Percentiles rank a stretch among this genome's conserved stretches.
phyloP scores from a whole-genome alignment of 2,888 invertebrate species.

The Dascillus cervinus region DNA sequence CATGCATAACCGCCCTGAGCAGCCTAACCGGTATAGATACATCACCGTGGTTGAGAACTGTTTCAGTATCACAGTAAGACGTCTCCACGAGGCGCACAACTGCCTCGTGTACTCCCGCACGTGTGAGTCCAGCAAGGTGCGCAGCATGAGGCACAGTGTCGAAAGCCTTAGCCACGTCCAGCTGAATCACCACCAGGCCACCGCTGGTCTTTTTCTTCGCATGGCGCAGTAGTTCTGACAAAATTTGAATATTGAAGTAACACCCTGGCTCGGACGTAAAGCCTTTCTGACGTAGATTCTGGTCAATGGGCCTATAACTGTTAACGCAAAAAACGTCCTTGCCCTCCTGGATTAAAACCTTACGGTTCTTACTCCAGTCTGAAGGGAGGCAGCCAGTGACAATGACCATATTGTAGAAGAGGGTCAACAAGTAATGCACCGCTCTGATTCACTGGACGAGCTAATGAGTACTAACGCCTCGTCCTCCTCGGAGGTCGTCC shows the following conservation, averaged over 20 bases:
- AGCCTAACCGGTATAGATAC: constrained; percentile 17
- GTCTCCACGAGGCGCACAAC: constrained; percentile 29
- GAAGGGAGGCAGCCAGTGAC: constrained; percentile 17
- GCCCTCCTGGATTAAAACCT: constrained; percentile 26
- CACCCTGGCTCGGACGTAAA: constrained; percentile 27
- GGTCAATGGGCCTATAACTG: constrained; percentile 31
- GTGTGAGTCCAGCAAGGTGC: too few relatives aligned
- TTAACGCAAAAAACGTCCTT: constrained; percentile 22
- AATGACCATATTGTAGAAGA: constrained; percentile 18
- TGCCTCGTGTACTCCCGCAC: constrained; percentile 27
- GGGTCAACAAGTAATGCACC: too few relatives aligned
- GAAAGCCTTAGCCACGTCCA: constrained; percentile 42
- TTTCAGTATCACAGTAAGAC: constrained; percentile 30
- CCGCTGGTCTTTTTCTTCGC: constrained; percentile 13
- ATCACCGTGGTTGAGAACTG: constrained; percentile 21
- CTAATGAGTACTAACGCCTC: too few relatives aligned
- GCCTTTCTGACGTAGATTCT: constrained; percentile 24
- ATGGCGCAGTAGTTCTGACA: constrained; percentile 23
- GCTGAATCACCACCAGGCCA: constrained; percentile 33
- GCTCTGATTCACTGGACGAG: too few relatives aligned
- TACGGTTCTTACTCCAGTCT: constrained; percentile 29
- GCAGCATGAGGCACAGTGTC: constrained; percentile 28
- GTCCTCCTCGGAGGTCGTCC: too few relatives aligned
- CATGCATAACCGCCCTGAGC: constrained; percentile 37
- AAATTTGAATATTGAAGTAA: constrained; percentile 26